Conservation (phyloP, 37 sponge, comb jelly and placozoan genomes). For the Hexactinellida sp. region DNA sequence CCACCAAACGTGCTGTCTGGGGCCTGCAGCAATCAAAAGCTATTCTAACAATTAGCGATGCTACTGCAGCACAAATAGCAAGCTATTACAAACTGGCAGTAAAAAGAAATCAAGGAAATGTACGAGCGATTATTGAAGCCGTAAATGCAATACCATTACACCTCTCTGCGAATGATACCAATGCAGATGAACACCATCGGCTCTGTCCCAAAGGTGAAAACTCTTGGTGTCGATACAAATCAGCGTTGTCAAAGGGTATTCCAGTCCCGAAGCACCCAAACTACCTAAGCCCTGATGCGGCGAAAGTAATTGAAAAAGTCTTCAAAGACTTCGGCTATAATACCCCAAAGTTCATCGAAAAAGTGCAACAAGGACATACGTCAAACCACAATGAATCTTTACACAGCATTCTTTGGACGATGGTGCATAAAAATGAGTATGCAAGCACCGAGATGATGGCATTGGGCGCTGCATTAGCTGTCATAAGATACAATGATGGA, state of each 20-base stretch:
- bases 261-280: neutral
- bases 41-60: too few species aligned
- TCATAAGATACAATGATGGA: conserved; percentile 2
- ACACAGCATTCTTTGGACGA: neutral
- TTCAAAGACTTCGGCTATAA: neutral
- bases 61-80: neutral
- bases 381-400: neutral
- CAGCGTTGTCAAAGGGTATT: too few species aligned
- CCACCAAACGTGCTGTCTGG: too few species aligned
- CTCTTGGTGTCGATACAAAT: neutral
- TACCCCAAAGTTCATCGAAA: neutral
- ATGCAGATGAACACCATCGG: neutral
- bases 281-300: neutral
- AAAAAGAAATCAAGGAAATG: neutral
- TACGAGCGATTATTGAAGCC: neutral
- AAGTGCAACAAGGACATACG: neutral
- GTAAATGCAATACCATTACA: neutral
- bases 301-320: neutral
- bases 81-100: neutral
- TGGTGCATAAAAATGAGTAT: neutral
- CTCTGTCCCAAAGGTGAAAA: neutral
- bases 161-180: neutral
- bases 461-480: neutral
- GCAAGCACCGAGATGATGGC: neutral
- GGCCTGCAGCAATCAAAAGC: too few species aligned